phyloP scores from a whole-genome alignment of 2,888 invertebrate genomes.

The Lycia hirtaria region DNA sequence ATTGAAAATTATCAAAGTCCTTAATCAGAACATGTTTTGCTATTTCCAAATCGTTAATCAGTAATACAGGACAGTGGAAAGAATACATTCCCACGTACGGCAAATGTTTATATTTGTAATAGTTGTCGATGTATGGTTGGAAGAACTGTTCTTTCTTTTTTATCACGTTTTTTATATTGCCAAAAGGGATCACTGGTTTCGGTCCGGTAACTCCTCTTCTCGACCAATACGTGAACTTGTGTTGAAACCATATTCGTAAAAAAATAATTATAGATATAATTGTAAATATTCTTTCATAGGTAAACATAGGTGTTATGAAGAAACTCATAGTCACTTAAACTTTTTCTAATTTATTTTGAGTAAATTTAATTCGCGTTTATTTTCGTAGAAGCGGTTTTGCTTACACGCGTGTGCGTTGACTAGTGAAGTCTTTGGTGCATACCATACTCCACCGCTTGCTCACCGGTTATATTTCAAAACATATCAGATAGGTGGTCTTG shows the following conservation, averaged over 20 bases:
- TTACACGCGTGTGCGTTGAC: slow-evolving; percentile 13
- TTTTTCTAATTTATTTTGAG: slow-evolving; percentile 1
- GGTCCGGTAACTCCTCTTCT: slow-evolving; percentile 83
- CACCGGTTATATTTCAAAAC: slow-evolving; percentile 31
- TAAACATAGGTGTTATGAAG: slow-evolving; percentile 42
- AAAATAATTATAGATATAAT: slow-evolving; percentile 49
- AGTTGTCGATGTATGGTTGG: slow-evolving; percentile 86
- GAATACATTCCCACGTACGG: slow-evolving; percentile 87
- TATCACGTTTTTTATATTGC: slow-evolving; percentile 84
- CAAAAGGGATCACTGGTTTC: slow-evolving; percentile 87
- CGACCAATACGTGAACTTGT: slow-evolving; percentile 86
- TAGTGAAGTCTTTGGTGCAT: slow-evolving; percentile 19
- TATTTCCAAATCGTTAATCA: slow-evolving; percentile 87
- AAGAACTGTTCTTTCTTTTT: slow-evolving; percentile 85
- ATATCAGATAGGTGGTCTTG: slow-evolving; percentile 23
- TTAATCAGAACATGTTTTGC: slow-evolving; percentile 86
- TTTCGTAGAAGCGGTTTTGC: slow-evolving; percentile 1
- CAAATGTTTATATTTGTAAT: slow-evolving; percentile 79
- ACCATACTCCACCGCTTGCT: slow-evolving; percentile 13
- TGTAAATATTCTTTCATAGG: slow-evolving; percentile 50
- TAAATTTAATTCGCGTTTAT: background rate
- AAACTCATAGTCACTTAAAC: slow-evolving; percentile 39
- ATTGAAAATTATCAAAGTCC: slow-evolving; percentile 88
- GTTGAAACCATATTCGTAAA: slow-evolving; percentile 66
- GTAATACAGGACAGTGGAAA: slow-evolving; percentile 85